Percentiles rank a stretch among this genome's conserved stretches.
phyloP scores from a whole-genome alignment of 2,113 vertebrate genomes.

The Plotosus lineatus region DNA sequence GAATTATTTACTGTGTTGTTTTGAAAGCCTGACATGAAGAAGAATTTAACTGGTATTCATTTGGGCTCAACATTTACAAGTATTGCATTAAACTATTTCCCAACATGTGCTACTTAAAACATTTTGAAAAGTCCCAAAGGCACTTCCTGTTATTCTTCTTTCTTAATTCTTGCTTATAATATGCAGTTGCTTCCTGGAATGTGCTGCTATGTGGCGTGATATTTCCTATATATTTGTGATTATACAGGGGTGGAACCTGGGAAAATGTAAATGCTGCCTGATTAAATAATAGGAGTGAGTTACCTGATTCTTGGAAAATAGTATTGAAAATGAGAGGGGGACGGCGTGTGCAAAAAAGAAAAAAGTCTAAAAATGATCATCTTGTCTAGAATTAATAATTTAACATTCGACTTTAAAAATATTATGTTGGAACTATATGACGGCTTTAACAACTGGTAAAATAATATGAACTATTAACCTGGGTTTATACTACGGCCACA shows the following conservation, averaged over 20 bases:
- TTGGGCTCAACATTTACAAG: not conserved
- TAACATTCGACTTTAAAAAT: not conserved
- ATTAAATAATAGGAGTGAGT: not conserved
- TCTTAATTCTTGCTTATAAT: not conserved
- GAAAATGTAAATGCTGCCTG: not conserved
- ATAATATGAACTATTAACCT: no score
- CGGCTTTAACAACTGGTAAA: not conserved
- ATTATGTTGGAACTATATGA: not conserved
- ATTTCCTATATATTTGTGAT: not conserved
- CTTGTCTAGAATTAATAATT: constrained; percentile 2
- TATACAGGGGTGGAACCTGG: not conserved
- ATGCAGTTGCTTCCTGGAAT: not conserved
- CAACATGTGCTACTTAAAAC: not conserved
- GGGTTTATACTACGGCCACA: no score
- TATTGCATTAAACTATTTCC: not conserved
- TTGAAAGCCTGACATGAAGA: not conserved
- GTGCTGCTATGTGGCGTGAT: not conserved
- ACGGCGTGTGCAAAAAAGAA: no score
- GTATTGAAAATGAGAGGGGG: not conserved
- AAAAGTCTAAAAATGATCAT: not conserved
- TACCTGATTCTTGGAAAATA: not conserved
- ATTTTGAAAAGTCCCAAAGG: not conserved
- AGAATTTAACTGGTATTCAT: not conserved
- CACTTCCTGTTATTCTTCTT: not conserved
- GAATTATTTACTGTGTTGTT: not conserved